These are phyloP conservation scores for Plecotus auritus DNA, from an alignment of 2,113 vertebrate genomes.

Conservation along the genomic window DNA sequence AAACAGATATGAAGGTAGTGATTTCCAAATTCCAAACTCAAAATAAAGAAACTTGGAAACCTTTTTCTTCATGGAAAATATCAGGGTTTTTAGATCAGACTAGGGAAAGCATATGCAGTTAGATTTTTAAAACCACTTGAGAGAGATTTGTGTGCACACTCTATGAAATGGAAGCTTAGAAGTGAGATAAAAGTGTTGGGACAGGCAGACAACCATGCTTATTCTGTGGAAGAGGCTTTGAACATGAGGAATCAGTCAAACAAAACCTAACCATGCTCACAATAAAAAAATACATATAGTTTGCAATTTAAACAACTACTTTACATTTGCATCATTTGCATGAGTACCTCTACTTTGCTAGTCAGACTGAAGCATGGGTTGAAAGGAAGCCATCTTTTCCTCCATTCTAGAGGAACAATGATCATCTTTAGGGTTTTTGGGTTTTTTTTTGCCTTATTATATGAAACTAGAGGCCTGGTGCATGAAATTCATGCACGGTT, in stretches of 20 bases:
- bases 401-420: constrained; percentile 42
- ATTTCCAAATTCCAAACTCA: background rate
- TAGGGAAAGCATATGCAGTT: background rate
- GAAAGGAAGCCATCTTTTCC: background rate
- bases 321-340: constrained; percentile 43
- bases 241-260: background rate
- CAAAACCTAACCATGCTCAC: background rate
- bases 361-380: too few relatives aligned
- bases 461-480: background rate
- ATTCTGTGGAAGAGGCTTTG: background rate
- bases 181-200: background rate
- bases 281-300: background rate
- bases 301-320: constrained; percentile 34
- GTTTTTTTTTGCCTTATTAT: constrained; percentile 59
- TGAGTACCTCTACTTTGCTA: background rate
- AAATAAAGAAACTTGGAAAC: background rate
- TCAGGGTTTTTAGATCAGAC: background rate
- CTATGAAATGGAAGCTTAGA: background rate
- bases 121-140: background rate
- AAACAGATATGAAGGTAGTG: background rate
- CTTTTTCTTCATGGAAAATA: background rate
- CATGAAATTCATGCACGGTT: too few relatives aligned
- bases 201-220: background rate
- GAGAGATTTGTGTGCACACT: background rate
- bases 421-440: constrained; percentile 64